Conservation (phyloP, 2,888 invertebrate species). For the Caenorhabditis doughertyi region DNA sequence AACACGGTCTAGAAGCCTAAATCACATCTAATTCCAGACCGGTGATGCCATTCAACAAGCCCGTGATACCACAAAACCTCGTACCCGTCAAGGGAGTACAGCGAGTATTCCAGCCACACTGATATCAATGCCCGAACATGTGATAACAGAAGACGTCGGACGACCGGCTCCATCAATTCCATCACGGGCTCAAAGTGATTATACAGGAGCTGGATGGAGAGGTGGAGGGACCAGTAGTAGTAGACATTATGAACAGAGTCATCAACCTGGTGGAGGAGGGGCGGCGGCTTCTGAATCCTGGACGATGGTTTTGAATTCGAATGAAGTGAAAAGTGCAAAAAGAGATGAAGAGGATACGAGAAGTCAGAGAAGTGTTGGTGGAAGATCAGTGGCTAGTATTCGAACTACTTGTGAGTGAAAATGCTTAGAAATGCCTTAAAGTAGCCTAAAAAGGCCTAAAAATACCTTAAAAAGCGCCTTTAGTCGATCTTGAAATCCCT, state of each 20-base stretch:
- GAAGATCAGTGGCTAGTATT: conserved; percentile 44
- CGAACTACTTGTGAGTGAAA: conserved; percentile 34
- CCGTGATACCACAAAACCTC: conserved; percentile 49
- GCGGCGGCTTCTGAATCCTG: conserved; percentile 55
- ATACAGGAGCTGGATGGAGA: conserved; percentile 51
- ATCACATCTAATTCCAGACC: too few species aligned
- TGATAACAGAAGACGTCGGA: conserved; percentile 70
- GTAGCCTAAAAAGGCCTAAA: too few species aligned
- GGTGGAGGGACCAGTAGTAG: not conserved
- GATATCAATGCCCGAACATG: conserved; percentile 56
- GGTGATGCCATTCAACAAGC: conserved; percentile 67
- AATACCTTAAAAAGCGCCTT: too few species aligned
- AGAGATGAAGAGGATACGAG: conserved; percentile 51
- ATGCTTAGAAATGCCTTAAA: too few species aligned
- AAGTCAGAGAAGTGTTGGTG: conserved; percentile 53
- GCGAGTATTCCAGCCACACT: conserved; percentile 54
- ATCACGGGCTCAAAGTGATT: conserved; percentile 67
- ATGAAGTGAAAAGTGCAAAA: conserved; percentile 21
- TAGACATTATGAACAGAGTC: conserved; percentile 55
- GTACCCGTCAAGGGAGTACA: conserved; percentile 50
- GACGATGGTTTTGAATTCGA: conserved; percentile 60
- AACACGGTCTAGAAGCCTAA: too few species aligned
- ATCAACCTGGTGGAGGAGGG: too few species aligned
- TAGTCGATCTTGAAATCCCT: too few species aligned
- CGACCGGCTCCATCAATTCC: conserved; percentile 66